phyloP scores from a whole-genome alignment of 2,113 vertebrate genomes.

The Cacatua alba region DNA sequence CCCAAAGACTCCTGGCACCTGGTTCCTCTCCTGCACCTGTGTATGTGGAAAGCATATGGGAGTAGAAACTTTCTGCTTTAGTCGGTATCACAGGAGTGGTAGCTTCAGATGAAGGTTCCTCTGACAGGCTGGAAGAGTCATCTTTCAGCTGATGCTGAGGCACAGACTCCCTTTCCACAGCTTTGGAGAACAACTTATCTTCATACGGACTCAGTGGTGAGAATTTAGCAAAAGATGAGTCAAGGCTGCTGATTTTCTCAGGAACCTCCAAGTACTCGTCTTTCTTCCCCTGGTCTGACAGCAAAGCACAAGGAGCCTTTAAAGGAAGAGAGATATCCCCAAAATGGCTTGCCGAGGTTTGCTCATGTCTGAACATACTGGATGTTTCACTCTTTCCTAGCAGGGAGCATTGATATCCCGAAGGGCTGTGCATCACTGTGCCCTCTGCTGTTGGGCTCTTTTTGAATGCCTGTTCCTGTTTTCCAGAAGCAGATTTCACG shows the following conservation, averaged over 20 bases:
- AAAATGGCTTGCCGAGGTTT: conserved; percentile 68
- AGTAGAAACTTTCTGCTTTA: conserved; percentile 64
- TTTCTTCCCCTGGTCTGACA: conserved; percentile 70
- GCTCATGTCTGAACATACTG: conserved; percentile 57
- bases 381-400: conserved; percentile 55
- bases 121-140: conserved; percentile 71
- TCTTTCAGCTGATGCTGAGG: conserved; percentile 59
- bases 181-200: conserved; percentile 69
- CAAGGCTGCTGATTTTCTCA: conserved; percentile 77
- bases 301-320: conserved; percentile 64
- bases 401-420: conserved; percentile 78
- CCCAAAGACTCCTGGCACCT: conserved; percentile 75
- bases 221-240: conserved; percentile 79
- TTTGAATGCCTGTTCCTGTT: not conserved
- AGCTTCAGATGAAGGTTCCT: conserved; percentile 76
- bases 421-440: conserved; percentile 73
- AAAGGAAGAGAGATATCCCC: conserved; percentile 78
- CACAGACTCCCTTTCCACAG: conserved; percentile 24
- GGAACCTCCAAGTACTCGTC: conserved; percentile 93
- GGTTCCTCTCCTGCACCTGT: conserved; percentile 41
- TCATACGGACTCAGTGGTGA: conserved; percentile 80
- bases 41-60: conserved; percentile 40
- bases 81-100: conserved; percentile 67
- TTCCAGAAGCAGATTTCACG: not conserved
- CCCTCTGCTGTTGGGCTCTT: not conserved